Conservation (phyloP, 2,113 vertebrate species). For the Brachyistius frenatus region DNA sequence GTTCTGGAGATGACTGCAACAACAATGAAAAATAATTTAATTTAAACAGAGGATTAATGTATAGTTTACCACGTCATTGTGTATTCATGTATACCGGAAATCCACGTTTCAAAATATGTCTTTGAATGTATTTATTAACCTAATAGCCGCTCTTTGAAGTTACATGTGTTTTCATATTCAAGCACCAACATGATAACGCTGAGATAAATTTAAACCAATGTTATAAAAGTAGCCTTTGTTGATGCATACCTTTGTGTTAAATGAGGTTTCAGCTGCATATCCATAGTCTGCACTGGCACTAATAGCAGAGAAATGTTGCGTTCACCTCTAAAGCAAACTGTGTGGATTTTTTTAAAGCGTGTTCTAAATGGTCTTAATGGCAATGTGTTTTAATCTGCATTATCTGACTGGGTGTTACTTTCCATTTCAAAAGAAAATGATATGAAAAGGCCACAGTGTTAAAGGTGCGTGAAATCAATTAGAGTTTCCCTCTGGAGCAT, state of each 20-base stretch:
- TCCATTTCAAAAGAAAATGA: slow-evolving; percentile 38
- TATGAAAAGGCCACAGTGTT: slow-evolving; percentile 39
- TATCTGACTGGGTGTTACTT: slow-evolving; percentile 38
- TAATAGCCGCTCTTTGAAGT: no score
- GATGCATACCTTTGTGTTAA: not conserved
- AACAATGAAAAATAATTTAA: not conserved
- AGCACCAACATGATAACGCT: not conserved
- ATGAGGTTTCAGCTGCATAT: not conserved
- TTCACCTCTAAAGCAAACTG: not conserved
- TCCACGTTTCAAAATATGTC: no score
- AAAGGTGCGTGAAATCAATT: slow-evolving; percentile 68
- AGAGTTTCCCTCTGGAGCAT: slow-evolving; percentile 57
- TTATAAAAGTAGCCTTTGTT: slow-evolving; percentile 1
- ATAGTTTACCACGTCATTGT: not conserved
- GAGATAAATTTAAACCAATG: not conserved
- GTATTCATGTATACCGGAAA: no score
- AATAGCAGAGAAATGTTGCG: not conserved
- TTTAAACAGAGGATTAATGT: not conserved
- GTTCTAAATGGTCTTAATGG: slow-evolving; percentile 20
- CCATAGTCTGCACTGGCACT: not conserved
- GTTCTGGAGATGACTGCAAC: no score
- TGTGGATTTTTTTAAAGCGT: slow-evolving; percentile 30
- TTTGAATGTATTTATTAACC: no score
- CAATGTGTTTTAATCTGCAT: slow-evolving; percentile 45
- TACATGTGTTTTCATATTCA: not conserved